A percentile compares a stretch with the other conserved stretches of the same genome.
Conservation (phyloP, 2,797 vertebrate genomes). For the Pseudochaenichthys georgianus region DNA sequence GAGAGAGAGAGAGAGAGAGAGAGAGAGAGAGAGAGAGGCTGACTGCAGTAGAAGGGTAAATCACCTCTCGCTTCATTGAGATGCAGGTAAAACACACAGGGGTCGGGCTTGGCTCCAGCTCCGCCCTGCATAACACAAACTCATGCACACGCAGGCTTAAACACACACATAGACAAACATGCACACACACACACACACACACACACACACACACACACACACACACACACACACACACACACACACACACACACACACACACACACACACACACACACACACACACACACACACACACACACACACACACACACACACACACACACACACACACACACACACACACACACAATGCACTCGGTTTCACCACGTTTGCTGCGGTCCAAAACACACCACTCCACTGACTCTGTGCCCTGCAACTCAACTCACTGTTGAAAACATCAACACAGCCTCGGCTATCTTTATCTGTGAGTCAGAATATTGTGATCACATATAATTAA, state of each 20-base stretch:
- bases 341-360: conserved; percentile 7
- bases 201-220: conserved; percentile 45
- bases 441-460: conserved; percentile 60
- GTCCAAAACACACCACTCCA: conserved; percentile 59
- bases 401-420: conserved; percentile 62
- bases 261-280: conserved; percentile 8
- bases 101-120: conserved; percentile 72
- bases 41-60: conserved; percentile 77
- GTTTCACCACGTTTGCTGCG: conserved; percentile 12
- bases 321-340: conserved; percentile 8
- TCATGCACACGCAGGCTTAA: conserved; percentile 8
- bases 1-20: conserved; percentile 46
- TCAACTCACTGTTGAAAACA: conserved; percentile 61
- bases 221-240: too few species aligned
- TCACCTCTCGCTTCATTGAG: conserved; percentile 82
- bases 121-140: conserved; percentile 64
- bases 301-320: conserved; percentile 15
- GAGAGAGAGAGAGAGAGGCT: conserved; percentile 56
- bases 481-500: conserved; percentile 66
- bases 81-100: conserved; percentile 83
- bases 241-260: conserved; percentile 49
- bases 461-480: conserved; percentile 57
- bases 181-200: conserved; percentile 16
- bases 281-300: conserved; percentile 7
- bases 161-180: too few species aligned